Evolutionary conservation across 2,113 vertebrate genomes (phyloP).

Genomic region (Callospermophilus lateralis): DNA sequence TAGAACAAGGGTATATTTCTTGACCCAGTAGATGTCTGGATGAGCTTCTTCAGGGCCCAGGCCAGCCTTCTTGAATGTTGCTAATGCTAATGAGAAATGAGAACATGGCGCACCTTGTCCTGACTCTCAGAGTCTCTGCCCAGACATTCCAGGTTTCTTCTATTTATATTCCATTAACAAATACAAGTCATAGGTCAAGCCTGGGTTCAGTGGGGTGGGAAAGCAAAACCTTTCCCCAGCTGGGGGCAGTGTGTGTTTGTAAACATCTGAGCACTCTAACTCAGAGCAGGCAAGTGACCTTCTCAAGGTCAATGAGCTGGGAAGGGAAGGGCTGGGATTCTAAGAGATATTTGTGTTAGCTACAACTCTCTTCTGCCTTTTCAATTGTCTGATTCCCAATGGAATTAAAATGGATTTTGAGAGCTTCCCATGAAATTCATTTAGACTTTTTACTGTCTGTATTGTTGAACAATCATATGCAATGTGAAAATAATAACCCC

Average conservation of each 20-base stretch:
- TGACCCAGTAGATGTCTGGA: neutral
- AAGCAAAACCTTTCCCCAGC: neutral
- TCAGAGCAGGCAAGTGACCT: neutral
- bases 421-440: constrained; percentile 3
- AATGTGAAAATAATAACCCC: neutral
- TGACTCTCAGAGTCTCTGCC: neutral
- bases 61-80: neutral
- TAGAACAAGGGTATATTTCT: neutral
- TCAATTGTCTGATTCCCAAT: neutral
- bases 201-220: neutral
- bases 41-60: neutral
- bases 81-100: neutral
- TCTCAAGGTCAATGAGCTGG: neutral
- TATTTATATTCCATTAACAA: neutral
- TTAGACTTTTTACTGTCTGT: neutral
- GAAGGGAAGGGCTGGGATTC: neutral
- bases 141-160: neutral
- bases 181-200: neutral
- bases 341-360: neutral
- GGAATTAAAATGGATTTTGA: neutral
- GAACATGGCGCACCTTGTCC: neutral
- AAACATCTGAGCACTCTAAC: neutral
- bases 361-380: neutral
- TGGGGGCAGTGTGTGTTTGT: neutral
- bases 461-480: neutral